These are phyloP conservation scores for Bombyx huttoni DNA, from an alignment of 2,888 invertebrate genomes.

Conservation along the genomic window DNA sequence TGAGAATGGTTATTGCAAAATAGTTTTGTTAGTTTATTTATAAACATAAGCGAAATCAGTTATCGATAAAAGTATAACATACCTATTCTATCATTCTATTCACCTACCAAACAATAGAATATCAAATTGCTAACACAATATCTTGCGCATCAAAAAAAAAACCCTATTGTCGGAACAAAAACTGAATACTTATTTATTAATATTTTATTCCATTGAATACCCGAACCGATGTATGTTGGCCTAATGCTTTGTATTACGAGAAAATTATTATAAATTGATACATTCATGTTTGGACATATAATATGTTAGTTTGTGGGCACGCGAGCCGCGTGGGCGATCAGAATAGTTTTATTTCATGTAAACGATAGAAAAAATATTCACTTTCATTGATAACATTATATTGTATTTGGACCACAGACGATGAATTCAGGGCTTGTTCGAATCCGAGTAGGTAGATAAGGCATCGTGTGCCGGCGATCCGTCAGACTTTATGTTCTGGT, in stretches of 20 bases:
- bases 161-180: constrained; percentile 1
- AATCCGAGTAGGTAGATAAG: not conserved
- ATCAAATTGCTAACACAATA: constrained; percentile 3
- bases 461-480: constrained; percentile 1
- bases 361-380: constrained; percentile 12
- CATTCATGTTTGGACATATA: constrained; percentile 6
- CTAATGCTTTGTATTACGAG: constrained; percentile 27
- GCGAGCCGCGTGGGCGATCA: constrained; percentile 18
- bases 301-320: constrained; percentile 1
- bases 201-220: constrained; percentile 12
- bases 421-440: constrained; percentile 12
- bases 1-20: too few relatives aligned
- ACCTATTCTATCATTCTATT: constrained; percentile 3
- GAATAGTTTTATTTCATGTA: constrained; percentile 24
- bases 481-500: constrained; percentile 1
- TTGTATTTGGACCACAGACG: constrained; percentile 29
- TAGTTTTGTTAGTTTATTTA: too few relatives aligned
- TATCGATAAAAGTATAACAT: too few relatives aligned
- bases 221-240: constrained; percentile 4
- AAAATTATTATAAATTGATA: constrained; percentile 47
- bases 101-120: constrained; percentile 7
- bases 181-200: constrained; percentile 8
- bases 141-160: constrained; percentile 1
- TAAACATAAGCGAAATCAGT: too few relatives aligned
- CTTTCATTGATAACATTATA: constrained; percentile 20